Percentiles rank a stretch among this genome's conserved stretches.
phyloP scores from a whole-genome alignment of 2,113 vertebrate genomes.

The Geococcyx californianus region DNA sequence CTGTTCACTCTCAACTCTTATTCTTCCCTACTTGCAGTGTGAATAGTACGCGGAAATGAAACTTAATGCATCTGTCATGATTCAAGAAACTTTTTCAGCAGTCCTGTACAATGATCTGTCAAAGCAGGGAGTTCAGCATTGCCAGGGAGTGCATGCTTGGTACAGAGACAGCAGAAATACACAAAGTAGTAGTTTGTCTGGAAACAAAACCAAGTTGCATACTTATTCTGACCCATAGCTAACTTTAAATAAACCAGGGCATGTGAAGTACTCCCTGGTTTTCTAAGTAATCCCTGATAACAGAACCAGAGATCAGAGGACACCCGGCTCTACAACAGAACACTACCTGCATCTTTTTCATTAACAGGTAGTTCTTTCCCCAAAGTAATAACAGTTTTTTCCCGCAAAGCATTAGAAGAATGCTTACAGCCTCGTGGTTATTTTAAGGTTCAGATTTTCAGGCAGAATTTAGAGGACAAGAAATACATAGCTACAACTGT shows the following conservation, averaged over 20 bases:
- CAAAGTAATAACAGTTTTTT: not conserved
- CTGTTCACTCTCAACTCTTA: not conserved
- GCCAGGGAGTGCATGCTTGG: not conserved
- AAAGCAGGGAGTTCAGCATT: not conserved
- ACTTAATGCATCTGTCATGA: not conserved
- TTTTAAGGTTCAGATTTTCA: not conserved
- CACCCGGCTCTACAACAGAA: not conserved
- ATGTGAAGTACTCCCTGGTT: not conserved
- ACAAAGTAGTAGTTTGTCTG: not conserved
- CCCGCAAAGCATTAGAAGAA: not conserved
- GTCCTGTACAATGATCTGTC: not conserved
- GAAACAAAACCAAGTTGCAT: not conserved
- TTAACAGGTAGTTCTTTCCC: not conserved
- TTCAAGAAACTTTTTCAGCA: not conserved
- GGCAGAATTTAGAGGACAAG: not conserved
- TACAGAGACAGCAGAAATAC: not conserved
- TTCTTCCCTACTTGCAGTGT: not conserved
- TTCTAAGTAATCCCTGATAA: not conserved
- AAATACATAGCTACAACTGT: not conserved
- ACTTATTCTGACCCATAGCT: not conserved
- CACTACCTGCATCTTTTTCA: not conserved
- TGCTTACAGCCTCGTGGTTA: not conserved
- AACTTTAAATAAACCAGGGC: not conserved
- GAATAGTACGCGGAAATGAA: not conserved
- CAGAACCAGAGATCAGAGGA: not conserved